These are phyloP conservation scores for Oeneis ivallda DNA, from an alignment of 2,888 invertebrate species.

Conservation along the genomic window DNA sequence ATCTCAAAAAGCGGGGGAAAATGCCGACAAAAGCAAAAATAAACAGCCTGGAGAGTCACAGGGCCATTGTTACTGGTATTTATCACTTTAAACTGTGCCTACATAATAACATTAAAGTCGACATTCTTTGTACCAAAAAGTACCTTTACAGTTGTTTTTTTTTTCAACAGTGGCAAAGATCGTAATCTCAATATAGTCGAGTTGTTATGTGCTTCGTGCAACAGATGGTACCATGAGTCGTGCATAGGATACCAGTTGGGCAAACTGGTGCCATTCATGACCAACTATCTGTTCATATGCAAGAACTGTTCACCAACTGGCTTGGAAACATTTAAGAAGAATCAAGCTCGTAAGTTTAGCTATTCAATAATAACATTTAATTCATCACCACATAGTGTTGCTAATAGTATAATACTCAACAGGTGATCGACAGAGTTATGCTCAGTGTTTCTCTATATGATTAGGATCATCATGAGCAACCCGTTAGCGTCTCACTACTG, in stretches of 20 bases:
- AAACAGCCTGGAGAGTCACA: constrained; percentile 64
- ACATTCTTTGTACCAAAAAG: constrained; percentile 1
- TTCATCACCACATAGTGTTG: not conserved
- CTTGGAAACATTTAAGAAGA: constrained; percentile 94
- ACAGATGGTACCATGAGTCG: constrained; percentile 96
- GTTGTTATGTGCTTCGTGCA: constrained; percentile 94
- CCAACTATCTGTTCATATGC: constrained; percentile 96
- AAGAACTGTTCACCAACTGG: constrained; percentile 96
- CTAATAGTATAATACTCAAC: too few species aligned
- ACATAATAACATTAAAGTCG: not conserved
- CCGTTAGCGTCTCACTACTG: too few species aligned
- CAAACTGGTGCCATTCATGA: constrained; percentile 95
- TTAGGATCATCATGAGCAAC: too few species aligned
- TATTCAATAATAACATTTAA: not conserved
- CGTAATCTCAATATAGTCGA: constrained; percentile 95
- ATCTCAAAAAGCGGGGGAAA: constrained; percentile 68
- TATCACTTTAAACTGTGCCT: not conserved
- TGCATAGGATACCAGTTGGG: constrained; percentile 96
- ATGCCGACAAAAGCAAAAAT: constrained; percentile 60
- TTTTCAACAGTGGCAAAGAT: constrained; percentile 91
- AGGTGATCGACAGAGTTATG: too few species aligned
- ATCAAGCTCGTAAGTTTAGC: constrained; percentile 91
- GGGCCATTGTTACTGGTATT: constrained; percentile 69
- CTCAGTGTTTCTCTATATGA: too few species aligned
- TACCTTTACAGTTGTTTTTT: not conserved